Percentiles rank a stretch among this genome's conserved stretches.
phyloP scores from a whole-genome alignment of 1,140 invertebrate species.

The Drosophila miranda region DNA sequence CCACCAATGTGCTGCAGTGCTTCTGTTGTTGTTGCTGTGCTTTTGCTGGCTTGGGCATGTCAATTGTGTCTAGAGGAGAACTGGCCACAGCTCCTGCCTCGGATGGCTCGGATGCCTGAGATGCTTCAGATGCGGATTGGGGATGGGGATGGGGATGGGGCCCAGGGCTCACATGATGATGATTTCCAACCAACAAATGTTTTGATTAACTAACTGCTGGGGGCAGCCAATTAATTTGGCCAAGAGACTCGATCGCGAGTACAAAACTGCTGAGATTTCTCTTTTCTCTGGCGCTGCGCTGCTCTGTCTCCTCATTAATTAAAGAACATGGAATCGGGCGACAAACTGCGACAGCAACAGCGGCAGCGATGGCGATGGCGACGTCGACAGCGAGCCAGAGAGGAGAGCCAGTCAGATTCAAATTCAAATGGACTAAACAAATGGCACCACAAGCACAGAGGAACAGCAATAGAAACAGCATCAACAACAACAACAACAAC shows the following conservation, averaged over 20 bases:
- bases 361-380: slow-evolving; percentile 23
- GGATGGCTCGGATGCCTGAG: slow-evolving; percentile 45
- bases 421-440: slow-evolving; percentile 76
- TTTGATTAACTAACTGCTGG: slow-evolving; percentile 75
- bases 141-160: not conserved
- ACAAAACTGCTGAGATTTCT: slow-evolving; percentile 64
- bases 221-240: slow-evolving; percentile 69
- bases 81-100: slow-evolving; percentile 35
- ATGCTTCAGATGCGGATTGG: slow-evolving; percentile 29
- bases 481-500: slow-evolving; percentile 17
- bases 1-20: too few relatives aligned
- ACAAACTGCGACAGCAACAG: slow-evolving; percentile 46
- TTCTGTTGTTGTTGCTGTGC: slow-evolving; percentile 5
- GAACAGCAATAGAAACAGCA: slow-evolving; percentile 30
- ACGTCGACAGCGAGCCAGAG: slow-evolving; percentile 17
- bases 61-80: slow-evolving; percentile 67
- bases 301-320: slow-evolving; percentile 68
- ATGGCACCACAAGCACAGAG: slow-evolving; percentile 50
- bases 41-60: slow-evolving; percentile 48
- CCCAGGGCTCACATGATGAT: slow-evolving; percentile 37
- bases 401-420: slow-evolving; percentile 59
- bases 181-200: slow-evolving; percentile 69
- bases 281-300: slow-evolving; percentile 33
- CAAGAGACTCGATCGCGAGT: slow-evolving; percentile 44
- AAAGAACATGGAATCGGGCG: slow-evolving; percentile 75